Base-by-base conservation (phyloP, 2,888 invertebrate species). In the Tethea ocularis region DNA sequence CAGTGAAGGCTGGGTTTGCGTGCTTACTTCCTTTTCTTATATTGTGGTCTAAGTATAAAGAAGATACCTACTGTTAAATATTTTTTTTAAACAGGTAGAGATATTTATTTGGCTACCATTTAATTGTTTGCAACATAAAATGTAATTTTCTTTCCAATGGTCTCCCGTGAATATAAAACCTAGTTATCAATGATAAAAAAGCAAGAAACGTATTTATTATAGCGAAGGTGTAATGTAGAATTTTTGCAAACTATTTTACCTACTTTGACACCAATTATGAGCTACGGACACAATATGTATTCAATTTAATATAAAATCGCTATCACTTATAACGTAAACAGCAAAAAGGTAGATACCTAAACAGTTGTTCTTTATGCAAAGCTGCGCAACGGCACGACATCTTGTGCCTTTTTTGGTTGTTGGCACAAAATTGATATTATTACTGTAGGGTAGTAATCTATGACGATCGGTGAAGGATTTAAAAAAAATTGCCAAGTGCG, bases 341-440 rank as follows among this genome's bases (percentile, higher is more conserved):
- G 52, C 57, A 60, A 65, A 66, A 58, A 68, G 72, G 66, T 73
- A 75, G 83, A 79, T 83, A 83, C 80, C 82, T 81, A 80, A 84
- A 78, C 82, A 85, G 85, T 84, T 83, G 83, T 83, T 86, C 83
- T 88, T 88, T 88, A 90, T 89, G 89, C 85, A 88, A 89, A 88
- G 87, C 81, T 74, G 78, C 72, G 77, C 75, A 78, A 79, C 80
- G 83, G 82, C 88, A 90, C 88, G 89, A 87, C 84, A 88, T 80
- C 81, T 54, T 54, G 36, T 54, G 46, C 46, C 46, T 46, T 46
- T 46, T 46, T 46, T 46, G 46, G 46, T 46, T 46, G 46, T 46
- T 46, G 17, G 17, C 46, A 46, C 46, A 46, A 20, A 46, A 46
- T 20, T 46, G 46, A 46, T 46, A 46, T 46, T 46, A 46, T 41